phyloP scores from a whole-genome alignment of 2,113 vertebrate genomes.

The Gallinago undulata region DNA sequence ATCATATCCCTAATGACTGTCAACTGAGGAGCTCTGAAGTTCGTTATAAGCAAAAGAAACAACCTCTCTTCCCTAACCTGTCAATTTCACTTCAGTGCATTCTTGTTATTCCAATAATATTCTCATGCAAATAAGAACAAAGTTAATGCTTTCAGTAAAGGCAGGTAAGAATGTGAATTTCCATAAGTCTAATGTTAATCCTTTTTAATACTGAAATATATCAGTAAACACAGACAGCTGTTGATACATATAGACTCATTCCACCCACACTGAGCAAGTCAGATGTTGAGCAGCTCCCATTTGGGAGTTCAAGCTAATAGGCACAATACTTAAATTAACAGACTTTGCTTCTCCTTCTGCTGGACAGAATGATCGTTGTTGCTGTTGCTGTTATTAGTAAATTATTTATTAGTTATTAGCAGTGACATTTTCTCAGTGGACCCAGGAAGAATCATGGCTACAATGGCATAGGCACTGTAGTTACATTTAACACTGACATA shows the following conservation, averaged over 20 bases:
- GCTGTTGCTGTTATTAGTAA: fast-evolving
- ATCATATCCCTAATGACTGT: background rate
- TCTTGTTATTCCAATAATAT: background rate
- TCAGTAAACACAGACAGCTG: background rate
- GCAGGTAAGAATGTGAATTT: background rate
- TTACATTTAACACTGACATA: background rate
- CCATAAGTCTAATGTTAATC: background rate
- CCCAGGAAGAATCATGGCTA: background rate
- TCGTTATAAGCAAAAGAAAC: background rate
- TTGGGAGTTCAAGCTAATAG: background rate
- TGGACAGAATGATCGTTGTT: background rate
- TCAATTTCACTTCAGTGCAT: background rate
- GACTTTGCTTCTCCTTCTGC: background rate
- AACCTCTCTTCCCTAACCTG: background rate
- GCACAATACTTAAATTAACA: background rate
- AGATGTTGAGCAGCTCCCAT: background rate
- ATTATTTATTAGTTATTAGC: background rate
- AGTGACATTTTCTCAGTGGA: background rate
- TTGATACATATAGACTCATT: constrained; percentile 1
- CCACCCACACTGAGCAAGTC: background rate
- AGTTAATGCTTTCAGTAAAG: background rate
- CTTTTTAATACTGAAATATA: background rate
- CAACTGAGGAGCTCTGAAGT: background rate
- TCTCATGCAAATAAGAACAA: background rate
- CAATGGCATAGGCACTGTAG: background rate